Conservation (phyloP, 2,113 vertebrate species). For the Empidonax traillii region DNA sequence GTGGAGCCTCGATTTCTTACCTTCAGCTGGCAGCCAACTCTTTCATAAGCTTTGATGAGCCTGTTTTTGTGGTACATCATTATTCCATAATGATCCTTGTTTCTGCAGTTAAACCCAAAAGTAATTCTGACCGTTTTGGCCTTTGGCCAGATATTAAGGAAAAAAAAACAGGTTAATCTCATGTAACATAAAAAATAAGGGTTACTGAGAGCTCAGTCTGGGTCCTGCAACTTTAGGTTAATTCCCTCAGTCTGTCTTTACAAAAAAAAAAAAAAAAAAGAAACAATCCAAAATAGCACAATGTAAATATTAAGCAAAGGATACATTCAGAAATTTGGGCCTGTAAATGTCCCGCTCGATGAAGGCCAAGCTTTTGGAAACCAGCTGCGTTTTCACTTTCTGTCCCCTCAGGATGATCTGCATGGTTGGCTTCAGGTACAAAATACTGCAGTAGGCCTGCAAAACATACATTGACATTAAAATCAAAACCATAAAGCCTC, state of each 20-base stretch:
- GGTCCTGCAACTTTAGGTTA: not conserved
- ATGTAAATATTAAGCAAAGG: conserved; percentile 62
- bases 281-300: not conserved
- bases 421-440: conserved; percentile 97
- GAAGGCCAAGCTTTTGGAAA: conserved; percentile 91
- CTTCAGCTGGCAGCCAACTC: conserved; percentile 90
- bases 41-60: conserved; percentile 94
- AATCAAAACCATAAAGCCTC: not conserved
- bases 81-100: conserved; percentile 94
- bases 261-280: not conserved
- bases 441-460: conserved; percentile 93
- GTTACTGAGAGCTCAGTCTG: not conserved
- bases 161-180: not conserved
- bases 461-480: not conserved
- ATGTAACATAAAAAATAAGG: not conserved
- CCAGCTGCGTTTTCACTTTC: conserved; percentile 92
- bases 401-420: conserved; percentile 89
- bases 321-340: conserved; percentile 87
- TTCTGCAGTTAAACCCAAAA: conserved; percentile 96
- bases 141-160: conserved; percentile 71
- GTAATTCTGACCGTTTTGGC: conserved; percentile 83
- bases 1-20: conserved; percentile 68
- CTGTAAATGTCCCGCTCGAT: conserved; percentile 85
- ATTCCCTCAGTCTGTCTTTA: not conserved
- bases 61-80: conserved; percentile 99